Evolutionary conservation across 2,113 vertebrate genomes (phyloP), one percentile per base, ranked within the genome.

Genomic region (Silurus glanis): DNA sequence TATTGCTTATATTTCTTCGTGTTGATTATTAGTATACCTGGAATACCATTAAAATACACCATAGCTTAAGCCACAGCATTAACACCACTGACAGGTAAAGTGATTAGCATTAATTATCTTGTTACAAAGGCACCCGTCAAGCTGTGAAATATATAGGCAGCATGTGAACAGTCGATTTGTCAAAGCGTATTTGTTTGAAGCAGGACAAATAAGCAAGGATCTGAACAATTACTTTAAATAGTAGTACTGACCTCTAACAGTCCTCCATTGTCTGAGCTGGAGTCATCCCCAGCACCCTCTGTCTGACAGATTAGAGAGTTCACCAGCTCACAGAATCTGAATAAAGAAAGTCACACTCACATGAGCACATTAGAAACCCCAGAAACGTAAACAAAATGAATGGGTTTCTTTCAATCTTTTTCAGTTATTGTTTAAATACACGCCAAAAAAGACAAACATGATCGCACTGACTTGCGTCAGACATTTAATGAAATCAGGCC

Each of bases 291-390:
- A 0, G 90, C 79, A 5, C 9, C 45, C 0, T 87, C 93, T 17
- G 92, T 88, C 88, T 94, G 92, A 8, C 94, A 91, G 14, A 96
- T 92, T 89, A 97, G 93, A 86, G 95, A 94, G 89, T 95, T 97
- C 45, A 97, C 94, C 92, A 95, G 87, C 80, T 95, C 90, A 6
- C 95, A 98, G 94, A 98, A 98, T 92, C 97, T 98, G 90, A 28
- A 0, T 28, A 17, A 6, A 76, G 37, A 88, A 55, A 78, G 13
- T 66, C 28, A 83, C 49, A 75, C 47, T 21, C 23, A 37, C 51
- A 23, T 28, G 14, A 47, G 13, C 76, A 62, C 56, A 64, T 9
- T 2, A 58, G 51, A 19, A 53, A 47, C 16, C 81, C 8, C 59
- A 14, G 80, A 8, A 79, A 0, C 13, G 23, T 3, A 6, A 64